Evolutionary conservation across 2,797 vertebrate genomes (phyloP), one percentile per base, ranked within the genome.

Genomic region (Siniperca obscura): DNA sequence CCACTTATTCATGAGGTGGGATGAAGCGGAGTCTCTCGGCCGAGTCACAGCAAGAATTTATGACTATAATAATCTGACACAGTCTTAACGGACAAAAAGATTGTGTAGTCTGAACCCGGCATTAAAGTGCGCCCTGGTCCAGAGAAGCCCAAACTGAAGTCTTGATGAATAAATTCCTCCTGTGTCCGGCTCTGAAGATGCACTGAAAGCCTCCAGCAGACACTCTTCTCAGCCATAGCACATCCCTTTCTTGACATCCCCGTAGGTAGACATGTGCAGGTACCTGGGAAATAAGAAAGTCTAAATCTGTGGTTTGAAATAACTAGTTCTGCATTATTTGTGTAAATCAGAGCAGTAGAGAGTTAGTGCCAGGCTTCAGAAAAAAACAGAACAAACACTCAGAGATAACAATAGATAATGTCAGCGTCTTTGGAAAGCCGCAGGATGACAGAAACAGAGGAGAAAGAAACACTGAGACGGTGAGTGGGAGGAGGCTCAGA

Each of bases 401-500:
- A 19, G 19, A 78, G 55, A 84, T 48, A 64, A 74, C 64, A 61
- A 60, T n/a, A 69, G 68, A 81, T 69, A 46, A 64, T 38, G 82
- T 67, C 62, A 42, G 59, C 34, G 52, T 79, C 64, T 80, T 42
- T 53, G 73, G 65, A 64, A 80, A 87, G 68, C 72, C 17, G 50
- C 38, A 70, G 75, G 55, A 75, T 57, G 72, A 74, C 64, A 78
- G 81, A 72, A 76, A 74, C 17, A 78, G 56, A 42, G 34, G 62
- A 57, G 73, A 64, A 36, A 68, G 53, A 65, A 21, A 69, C 50
- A 30, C 21, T 1, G 75, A 77, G 74, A 69, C 16, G 25, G 60
- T 46, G 75, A 83, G 84, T 82, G 72, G 79, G 78, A 59, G 74
- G 62, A 78, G 67, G 55, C 25, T 81, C 46, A 12, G 53, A 42